Conservation (phyloP, 92 coral and sea anemone species). For the Heteractis magnifica region DNA sequence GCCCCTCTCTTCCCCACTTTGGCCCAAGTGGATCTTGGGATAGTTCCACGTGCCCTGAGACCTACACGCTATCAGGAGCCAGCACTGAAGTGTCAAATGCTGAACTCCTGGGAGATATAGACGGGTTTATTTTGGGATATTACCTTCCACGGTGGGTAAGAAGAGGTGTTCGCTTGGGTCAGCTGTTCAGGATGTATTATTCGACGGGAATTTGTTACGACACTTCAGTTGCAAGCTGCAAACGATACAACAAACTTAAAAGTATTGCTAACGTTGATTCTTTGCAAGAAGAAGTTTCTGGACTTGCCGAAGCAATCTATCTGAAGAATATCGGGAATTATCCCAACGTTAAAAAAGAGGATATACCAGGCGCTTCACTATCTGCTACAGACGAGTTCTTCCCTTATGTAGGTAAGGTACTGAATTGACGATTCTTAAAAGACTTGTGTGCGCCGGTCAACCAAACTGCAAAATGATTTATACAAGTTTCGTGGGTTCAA, state of each 20-base stretch:
- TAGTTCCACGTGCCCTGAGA: slow-evolving; percentile 44
- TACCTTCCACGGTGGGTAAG: slow-evolving; percentile 40
- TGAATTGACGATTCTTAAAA: not conserved
- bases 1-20: slow-evolving; percentile 14
- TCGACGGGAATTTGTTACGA: slow-evolving; percentile 59
- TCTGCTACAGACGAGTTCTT: slow-evolving; percentile 24
- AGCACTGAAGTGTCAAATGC: slow-evolving; percentile 61
- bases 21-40: slow-evolving; percentile 58
- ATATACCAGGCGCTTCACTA: slow-evolving; percentile 11
- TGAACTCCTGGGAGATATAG: slow-evolving; percentile 58
- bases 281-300: slow-evolving; percentile 30
- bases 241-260: slow-evolving; percentile 24
- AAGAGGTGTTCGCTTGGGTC: slow-evolving; percentile 71
- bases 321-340: slow-evolving; percentile 30
- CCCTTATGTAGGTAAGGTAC: slow-evolving; percentile 40
- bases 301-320: slow-evolving; percentile 37
- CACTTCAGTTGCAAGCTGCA: slow-evolving; percentile 47
- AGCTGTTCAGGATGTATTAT: slow-evolving; percentile 74
- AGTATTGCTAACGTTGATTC: slow-evolving; percentile 4
- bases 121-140: slow-evolving; percentile 67
- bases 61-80: not conserved
- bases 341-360: slow-evolving; percentile 25
- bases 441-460: not conserved
- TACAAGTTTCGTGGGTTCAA: too few species aligned
- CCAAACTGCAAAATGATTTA: not conserved